These are phyloP conservation scores for Willowsia nigromaculata DNA, from an alignment of 2,888 invertebrate species.

Conservation along the genomic window DNA sequence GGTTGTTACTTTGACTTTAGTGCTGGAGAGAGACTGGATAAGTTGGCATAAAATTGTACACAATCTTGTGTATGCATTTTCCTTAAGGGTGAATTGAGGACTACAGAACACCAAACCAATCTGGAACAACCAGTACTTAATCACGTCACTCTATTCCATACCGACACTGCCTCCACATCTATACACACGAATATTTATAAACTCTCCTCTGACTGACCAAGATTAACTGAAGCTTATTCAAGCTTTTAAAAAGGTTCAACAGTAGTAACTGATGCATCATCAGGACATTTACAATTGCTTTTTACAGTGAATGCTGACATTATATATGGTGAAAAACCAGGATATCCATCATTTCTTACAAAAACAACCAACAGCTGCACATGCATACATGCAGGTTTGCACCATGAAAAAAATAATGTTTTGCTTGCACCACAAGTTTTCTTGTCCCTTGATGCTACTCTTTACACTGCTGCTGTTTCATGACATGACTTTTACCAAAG, in stretches of 20 bases:
- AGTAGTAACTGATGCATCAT: conserved; percentile 44
- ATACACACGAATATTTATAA: not conserved
- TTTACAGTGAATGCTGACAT: conserved; percentile 1
- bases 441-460: conserved; percentile 21
- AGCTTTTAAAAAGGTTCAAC: not conserved
- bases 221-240: conserved; percentile 56
- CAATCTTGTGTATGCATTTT: not conserved
- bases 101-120: not conserved
- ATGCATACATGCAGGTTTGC: not conserved
- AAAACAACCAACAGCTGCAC: conserved; percentile 48
- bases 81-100: conserved; percentile 5
- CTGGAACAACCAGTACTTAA: conserved; percentile 55
- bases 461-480: conserved; percentile 6
- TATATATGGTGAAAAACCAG: conserved; percentile 52
- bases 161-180: not conserved
- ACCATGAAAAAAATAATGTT: conserved; percentile 4
- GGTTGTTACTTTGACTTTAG: not conserved
- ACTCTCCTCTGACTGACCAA: not conserved
- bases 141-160: conserved; percentile 50
- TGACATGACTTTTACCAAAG: not conserved
- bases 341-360: conserved; percentile 63
- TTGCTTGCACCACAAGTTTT: conserved; percentile 44
- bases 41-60: not conserved
- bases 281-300: conserved; percentile 61
- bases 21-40: not conserved